Evolutionary conservation across 2,797 vertebrate genomes (phyloP), one percentile per base, ranked within the genome.

Genomic region (Lithobates sylvaticus): DNA sequence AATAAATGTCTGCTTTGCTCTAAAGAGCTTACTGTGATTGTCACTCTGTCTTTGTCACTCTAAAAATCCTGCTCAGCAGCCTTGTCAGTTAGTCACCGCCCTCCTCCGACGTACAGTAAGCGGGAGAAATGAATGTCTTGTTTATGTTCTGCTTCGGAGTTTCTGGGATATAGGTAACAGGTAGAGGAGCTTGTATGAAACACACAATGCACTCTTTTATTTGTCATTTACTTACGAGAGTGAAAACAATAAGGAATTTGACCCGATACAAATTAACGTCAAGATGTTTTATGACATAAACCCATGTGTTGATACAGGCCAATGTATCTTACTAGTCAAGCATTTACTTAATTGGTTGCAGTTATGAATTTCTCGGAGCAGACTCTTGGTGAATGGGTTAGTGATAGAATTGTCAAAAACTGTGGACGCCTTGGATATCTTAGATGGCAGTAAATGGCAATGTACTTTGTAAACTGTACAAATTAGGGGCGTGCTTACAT

Each of bases 1-100:
- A 81, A 70, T 65, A 81, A 81, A 70, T 76, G 72, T 86, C 72
- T 58, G 36, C 61, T 58, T 80, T 80, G 71, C 65, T 27, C 76
- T 68, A 10, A 32, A 54, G 58, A 58, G 78, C 54, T 44, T 61
- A 54, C 32, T 34, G 72, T 50, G 76, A 76, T n/a, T 81, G 86
- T 83, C 86, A 70, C 76, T 87, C 73, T 84, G 70, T 79, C 85
- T 42, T 58, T 84, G 86, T 83, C 86, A 84, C 71, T 83, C 34
- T 75, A 78, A 87, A 80, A 83, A 83, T 87, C 86, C 76, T 68
- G 75, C 44, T 84, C 18, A 42, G 44, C 81, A 87, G 70, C 69
- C 76, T 78, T 87, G 86, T 87, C 86, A 75, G 54, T 77, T 32
- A 67, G 36, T 42, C 69, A 36, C 12, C 64, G 7, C 6, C 36